Percentiles rank a stretch among this genome's conserved stretches.
Conservation (phyloP, 2,113 vertebrate genomes). For the Heteronetta atricapilla region DNA sequence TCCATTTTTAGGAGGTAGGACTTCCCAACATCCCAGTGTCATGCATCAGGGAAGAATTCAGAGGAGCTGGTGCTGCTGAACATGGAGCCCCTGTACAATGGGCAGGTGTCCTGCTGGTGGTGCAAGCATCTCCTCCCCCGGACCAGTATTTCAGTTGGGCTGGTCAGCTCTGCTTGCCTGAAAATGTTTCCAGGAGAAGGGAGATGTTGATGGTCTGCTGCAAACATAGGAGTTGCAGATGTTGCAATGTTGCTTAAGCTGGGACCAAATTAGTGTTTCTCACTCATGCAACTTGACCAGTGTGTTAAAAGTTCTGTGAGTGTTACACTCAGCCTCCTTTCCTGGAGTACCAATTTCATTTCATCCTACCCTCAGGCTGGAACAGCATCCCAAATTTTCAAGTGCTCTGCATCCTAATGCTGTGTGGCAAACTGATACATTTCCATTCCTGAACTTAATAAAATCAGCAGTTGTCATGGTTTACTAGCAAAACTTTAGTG, state of each 20-base stretch:
- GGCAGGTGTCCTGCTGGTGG: background rate
- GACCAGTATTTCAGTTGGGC: background rate
- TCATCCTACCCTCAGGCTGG: background rate
- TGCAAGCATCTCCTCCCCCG: background rate
- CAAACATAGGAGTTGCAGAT: fast-evolving
- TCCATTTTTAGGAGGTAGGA: background rate
- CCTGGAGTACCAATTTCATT: background rate
- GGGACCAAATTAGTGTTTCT: background rate
- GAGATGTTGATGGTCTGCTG: background rate
- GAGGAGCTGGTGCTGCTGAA: background rate
- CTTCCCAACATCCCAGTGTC: background rate
- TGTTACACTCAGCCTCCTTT: background rate
- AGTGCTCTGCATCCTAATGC: background rate
- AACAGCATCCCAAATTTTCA: background rate
- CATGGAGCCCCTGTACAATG: fast-evolving
- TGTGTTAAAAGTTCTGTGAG: background rate
- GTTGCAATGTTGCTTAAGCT: background rate
- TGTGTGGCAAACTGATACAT: background rate
- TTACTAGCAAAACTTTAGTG: conserved; percentile 32
- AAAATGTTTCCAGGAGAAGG: fast-evolving
- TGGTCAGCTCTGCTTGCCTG: background rate
- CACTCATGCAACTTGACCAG: background rate
- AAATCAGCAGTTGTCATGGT: conserved; percentile 29
- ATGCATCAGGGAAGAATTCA: background rate
- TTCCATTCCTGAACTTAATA: background rate